Evolutionary conservation across 1,140 invertebrate species (phyloP).

Genomic region (Nebria ingens): DNA sequence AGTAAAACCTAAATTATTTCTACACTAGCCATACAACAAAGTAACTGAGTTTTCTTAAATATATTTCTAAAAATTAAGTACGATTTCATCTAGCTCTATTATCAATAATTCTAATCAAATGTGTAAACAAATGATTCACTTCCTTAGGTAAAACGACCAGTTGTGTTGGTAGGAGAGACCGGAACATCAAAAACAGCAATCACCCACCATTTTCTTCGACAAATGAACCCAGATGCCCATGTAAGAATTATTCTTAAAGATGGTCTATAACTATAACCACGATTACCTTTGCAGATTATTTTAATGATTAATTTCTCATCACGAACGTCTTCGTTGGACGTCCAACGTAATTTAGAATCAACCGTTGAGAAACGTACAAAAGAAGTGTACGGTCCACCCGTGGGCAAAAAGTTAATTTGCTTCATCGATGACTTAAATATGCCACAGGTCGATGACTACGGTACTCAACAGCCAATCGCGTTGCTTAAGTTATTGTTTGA

Average conservation of each 20-base stretch:
- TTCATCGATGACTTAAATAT: slow-evolving; percentile 94
- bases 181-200: slow-evolving; percentile 87
- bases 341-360: slow-evolving; percentile 77
- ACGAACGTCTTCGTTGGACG: slow-evolving; percentile 76
- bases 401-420: slow-evolving; percentile 74
- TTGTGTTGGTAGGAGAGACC: slow-evolving; percentile 77
- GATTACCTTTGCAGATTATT: slow-evolving; percentile 33
- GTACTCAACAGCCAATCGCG: slow-evolving; percentile 87
- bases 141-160: slow-evolving; percentile 58
- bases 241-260: slow-evolving; percentile 39
- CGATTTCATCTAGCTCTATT: too few relatives aligned
- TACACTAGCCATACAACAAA: too few relatives aligned
- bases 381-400: slow-evolving; percentile 75
- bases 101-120: too few relatives aligned
- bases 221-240: slow-evolving; percentile 54
- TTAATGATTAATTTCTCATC: slow-evolving; percentile 85
- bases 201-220: slow-evolving; percentile 66
- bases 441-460: slow-evolving; percentile 77
- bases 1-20: too few relatives aligned
- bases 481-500: slow-evolving; percentile 78
- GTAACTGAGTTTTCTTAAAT: too few relatives aligned
- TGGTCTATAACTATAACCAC: too few relatives aligned
- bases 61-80: too few relatives aligned
- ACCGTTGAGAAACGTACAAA: slow-evolving; percentile 81
- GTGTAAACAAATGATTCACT: too few relatives aligned